These are phyloP conservation scores for Cerastoderma edule DNA, from an alignment of 2,888 invertebrate species.

Conservation along the genomic window DNA sequence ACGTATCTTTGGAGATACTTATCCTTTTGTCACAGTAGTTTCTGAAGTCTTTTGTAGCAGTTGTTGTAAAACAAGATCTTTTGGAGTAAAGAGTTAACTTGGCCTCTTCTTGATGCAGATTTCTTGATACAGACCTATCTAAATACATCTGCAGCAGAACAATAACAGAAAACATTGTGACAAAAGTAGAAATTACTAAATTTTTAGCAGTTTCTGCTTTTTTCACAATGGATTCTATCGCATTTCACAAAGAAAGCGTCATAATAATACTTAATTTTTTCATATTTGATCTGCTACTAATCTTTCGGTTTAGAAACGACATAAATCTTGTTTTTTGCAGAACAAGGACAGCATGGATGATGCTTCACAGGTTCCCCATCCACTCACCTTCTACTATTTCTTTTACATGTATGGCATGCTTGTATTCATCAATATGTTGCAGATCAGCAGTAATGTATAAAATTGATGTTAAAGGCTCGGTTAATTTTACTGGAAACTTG, in stretches of 20 bases:
- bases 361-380: not conserved
- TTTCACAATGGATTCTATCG: not conserved
- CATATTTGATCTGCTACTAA: not conserved
- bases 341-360: not conserved
- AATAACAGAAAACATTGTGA: too few species aligned
- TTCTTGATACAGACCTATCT: too few species aligned
- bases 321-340: too few species aligned
- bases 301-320: not conserved
- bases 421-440: slow-evolving; percentile 94
- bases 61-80: too few species aligned
- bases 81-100: too few species aligned
- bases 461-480: slow-evolving; percentile 95
- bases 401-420: slow-evolving; percentile 93
- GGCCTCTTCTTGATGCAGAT: too few species aligned
- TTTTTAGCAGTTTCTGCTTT: not conserved
- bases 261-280: too few species aligned
- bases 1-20: too few species aligned
- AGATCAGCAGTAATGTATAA: slow-evolving; percentile 95
- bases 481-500: slow-evolving; percentile 94
- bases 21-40: too few species aligned
- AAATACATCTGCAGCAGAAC: too few species aligned
- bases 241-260: too few species aligned
- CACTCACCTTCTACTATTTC: slow-evolving; percentile 87
- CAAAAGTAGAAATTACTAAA: not conserved
- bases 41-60: too few species aligned